Evolutionary conservation across 2,113 vertebrate genomes (phyloP), one percentile per base, ranked within the genome.

Genomic region (Progne subis): DNA sequence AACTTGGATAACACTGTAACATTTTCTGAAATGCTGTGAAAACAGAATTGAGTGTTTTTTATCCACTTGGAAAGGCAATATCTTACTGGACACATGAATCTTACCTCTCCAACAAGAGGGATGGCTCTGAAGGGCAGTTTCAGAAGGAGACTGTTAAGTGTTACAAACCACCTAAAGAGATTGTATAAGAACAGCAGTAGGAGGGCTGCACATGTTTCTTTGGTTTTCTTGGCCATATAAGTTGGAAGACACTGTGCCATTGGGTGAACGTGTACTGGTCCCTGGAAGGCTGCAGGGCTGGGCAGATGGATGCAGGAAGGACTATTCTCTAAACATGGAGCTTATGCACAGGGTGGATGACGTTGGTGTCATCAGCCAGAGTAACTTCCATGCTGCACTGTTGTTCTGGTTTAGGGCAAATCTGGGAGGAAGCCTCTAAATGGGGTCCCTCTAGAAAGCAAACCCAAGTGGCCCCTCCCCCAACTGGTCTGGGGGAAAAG

Each of bases 321-420:
- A 32, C 9, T 25, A 4, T 39, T 25, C n/a, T 34, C n/a, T 32
- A 81, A 39, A 67, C 63, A 68, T 1, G 1, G 50, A 56, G 50
- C 20, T 80, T 37, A n/a, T 37, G 20, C 61, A 31, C 0, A 2
- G n/a, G 13, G 20, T 68, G 52, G 26, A 56, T 0, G 0, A 81
- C n/a, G n/a, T 31, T 0, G 0, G 26, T 68, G 49, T 32, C 1
- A 1, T 19, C 26, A 67, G 26, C n/a, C 50, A 56, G 77, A 37
- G 15, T 31, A 46, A 67, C 20, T 19, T 56, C n/a, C 41, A 39
- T 19, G 21, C 41, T 47, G n/a, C 21, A 56, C 26, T 47, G 12
- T 46, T 37, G 37, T 37, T 37, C 37, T 37, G 37, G 37, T 37
- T 37, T 37, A 37, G 37, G 37, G 37, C 37, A 37, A 37, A 37